Base-by-base conservation (phyloP, 2,797 vertebrate genomes). In the Tokudaia muenninki region DNA sequence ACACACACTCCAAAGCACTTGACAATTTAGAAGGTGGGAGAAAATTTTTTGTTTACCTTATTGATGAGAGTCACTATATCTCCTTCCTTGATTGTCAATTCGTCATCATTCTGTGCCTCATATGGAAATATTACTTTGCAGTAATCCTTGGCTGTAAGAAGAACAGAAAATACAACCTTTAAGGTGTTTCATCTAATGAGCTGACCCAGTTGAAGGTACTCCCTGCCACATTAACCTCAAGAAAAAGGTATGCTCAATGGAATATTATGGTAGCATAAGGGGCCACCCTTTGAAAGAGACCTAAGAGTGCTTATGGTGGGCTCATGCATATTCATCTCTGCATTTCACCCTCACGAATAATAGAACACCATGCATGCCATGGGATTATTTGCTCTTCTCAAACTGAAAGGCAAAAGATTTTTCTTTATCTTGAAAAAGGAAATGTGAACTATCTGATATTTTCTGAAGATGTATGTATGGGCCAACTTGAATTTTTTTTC, bases 81-180 rank as follows among this genome's bases (percentile, higher is more conserved):
- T 3, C 99, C 99, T 98, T 99, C 99, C 98, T 99, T 99, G 98
- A 99, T 99, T 87, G 99, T 99, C 98, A 99, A 99, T 97, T 99
- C 99, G 86, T 99, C 99, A 57, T 99, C 99, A 88, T 99, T 99
- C 98, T 99, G 99, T 81, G 99, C 99, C 98, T 99, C 99, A 4
- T 99, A 99, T 0, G 99, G 99, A 97, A 99, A 99, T 95, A 99
- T 99, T 84, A 99, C 99, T 98, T 99, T 99, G 98, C 99, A 99
- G 96, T 99, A 99, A 98, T 99, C 99, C 98, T 99, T 99, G 94
- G 98, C 99, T 99, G 98, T 94, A 98, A 98, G 82, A 96, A 98
- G 97, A 98, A 97, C 97, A 97, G 59, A 95, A 96, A 96, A 96
- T 21, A 97, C 29, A 93, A 94, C 16, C n/a, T 87, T 97, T 94